These are phyloP conservation scores for Alca torda DNA, from an alignment of 2,797 vertebrate genomes.

Conservation along the genomic window DNA sequence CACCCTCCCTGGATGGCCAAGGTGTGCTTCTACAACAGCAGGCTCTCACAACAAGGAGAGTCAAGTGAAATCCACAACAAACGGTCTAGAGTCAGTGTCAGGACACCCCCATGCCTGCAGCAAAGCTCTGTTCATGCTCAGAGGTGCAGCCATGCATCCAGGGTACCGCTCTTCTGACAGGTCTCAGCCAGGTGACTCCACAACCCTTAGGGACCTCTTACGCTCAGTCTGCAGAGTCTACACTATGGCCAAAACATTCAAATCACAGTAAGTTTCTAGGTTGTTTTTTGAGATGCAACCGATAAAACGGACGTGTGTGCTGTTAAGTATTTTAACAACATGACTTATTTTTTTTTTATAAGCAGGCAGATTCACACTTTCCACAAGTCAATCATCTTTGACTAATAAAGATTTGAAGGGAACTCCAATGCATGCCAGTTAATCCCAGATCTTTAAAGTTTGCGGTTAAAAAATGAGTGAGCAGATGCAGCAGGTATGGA, in stretches of 20 bases:
- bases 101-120: background rate
- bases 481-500: background rate
- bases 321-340: background rate
- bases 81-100: background rate
- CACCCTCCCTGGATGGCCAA: background rate
- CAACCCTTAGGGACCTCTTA: background rate
- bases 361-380: background rate
- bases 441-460: background rate
- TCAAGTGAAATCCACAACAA: accelerated
- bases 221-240: background rate
- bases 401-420: background rate
- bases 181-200: background rate
- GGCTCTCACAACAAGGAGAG: background rate
- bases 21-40: background rate
- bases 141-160: background rate
- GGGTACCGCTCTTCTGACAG: background rate
- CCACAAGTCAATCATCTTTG: background rate
- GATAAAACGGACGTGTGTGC: background rate
- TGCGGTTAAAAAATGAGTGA: background rate
- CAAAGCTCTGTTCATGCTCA: background rate
- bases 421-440: background rate
- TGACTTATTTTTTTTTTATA: background rate
- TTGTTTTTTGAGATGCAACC: background rate
- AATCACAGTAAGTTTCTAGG: background rate
- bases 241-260: background rate